Percentiles rank a stretch among this genome's conserved stretches.
Conservation (phyloP, 2,888 invertebrate species). For the Syrista parreyssii region DNA sequence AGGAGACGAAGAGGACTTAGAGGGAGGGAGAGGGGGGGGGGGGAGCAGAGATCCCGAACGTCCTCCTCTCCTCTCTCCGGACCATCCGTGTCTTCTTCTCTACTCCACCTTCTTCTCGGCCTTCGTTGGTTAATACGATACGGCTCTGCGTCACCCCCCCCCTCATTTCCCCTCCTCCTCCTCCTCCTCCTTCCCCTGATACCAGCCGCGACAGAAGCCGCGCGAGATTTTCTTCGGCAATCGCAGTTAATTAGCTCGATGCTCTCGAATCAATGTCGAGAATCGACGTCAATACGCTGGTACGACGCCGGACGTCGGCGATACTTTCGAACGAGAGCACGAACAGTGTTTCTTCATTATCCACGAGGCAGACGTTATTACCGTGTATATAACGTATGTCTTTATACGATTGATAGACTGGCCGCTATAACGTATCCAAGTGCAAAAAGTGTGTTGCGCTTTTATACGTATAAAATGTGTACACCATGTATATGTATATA, state of each 20-base stretch:
- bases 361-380: not conserved
- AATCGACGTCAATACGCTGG: not conserved
- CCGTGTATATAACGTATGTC: not conserved
- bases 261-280: not conserved
- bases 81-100: conserved; percentile 5
- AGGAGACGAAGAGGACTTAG: not conserved
- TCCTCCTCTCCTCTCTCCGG: conserved; percentile 8
- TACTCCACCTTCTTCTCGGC: conserved; percentile 23
- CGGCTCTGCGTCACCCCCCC: conserved; percentile 27
- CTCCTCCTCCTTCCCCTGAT: not conserved
- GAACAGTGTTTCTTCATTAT: not conserved
- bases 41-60: conserved; percentile 21
- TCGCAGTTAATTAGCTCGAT: not conserved
- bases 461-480: not conserved
- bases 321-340: not conserved
- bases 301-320: not conserved
- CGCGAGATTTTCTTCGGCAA: not conserved
- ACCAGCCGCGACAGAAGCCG: not conserved
- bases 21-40: not conserved
- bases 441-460: not conserved
- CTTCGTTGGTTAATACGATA: conserved; percentile 29
- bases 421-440: not conserved
- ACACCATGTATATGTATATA: not conserved
- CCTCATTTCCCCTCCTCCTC: conserved; percentile 16
- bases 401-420: not conserved